Evolutionary conservation across 2,888 invertebrate genomes (phyloP), one percentile per base, ranked within the genome.

Genomic region (Ormyrus labotus): DNA sequence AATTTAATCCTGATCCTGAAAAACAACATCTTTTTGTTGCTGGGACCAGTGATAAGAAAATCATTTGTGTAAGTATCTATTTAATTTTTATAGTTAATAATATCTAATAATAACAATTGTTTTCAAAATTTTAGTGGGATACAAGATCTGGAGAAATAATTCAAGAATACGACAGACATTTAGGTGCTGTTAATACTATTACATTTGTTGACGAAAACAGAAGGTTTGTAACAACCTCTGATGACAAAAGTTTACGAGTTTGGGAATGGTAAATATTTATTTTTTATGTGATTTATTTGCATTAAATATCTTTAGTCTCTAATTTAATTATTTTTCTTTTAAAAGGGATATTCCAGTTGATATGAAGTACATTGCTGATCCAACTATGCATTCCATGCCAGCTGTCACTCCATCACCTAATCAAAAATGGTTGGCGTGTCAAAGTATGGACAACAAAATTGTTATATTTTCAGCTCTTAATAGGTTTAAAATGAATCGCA

Each of bases 321-420:
- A 34, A 34, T 34, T 34, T 34, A 34, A 34, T 34, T 34, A 34
- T 34, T 34, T 34, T 34, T 34, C 34, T 34, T 34, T 34, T 34
- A 34, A 34, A 75, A 92, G 92, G 92, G 97, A 97, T 89, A 97
- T 97, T 87, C 97, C 97, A 0, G 99, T 99, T 1, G 99, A 99
- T 91, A 99, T 99, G 96, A 99, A 99, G 91, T 98, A 99, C 91
- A 99, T 99, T 84, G 99, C 99, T 0, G 99, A 99, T 91, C 99
- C 99, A 0, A 95, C 97, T 0, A 98, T 99, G 98, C 99, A 99
- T 91, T 99, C 99, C 6, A 97, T 99, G 95, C 99, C 99, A 0
- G 96, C 98, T 0, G 99, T 99, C 0, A 97, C 98, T 0, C 93
- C 96, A 6, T 96, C 99, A 0, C 99, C 99, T 0, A 99, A 99